These are phyloP conservation scores for Chrysolina americana DNA, from an alignment of 2,888 invertebrate genomes.

Conservation along the genomic window DNA sequence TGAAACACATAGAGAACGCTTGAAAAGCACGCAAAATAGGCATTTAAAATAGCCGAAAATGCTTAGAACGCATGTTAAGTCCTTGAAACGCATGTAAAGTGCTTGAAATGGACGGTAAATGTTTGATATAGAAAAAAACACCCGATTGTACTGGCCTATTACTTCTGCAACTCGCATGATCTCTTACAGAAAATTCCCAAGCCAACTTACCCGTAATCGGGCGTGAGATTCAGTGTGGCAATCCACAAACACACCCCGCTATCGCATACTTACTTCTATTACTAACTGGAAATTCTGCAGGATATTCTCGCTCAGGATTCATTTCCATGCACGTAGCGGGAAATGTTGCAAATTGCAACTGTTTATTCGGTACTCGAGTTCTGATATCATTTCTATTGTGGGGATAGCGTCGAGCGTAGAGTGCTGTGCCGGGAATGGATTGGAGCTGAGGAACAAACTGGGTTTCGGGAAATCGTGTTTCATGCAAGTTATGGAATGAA, in stretches of 20 bases:
- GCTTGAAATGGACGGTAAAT: too few species aligned
- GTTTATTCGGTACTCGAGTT: constrained; percentile 10
- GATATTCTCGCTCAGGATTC: constrained; percentile 17
- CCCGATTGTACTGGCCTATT: background rate
- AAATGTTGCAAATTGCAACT: constrained; percentile 18
- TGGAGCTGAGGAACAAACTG: background rate
- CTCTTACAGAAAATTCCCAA: constrained; percentile 36
- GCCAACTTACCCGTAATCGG: constrained; percentile 30
- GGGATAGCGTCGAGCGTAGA: background rate
- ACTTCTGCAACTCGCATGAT: constrained; percentile 18
- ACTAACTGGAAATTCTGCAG: constrained; percentile 30
- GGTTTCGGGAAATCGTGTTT: too few species aligned
- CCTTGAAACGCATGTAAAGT: too few species aligned
- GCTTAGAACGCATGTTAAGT: too few species aligned
- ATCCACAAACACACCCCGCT: constrained; percentile 36
- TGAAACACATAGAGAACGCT: too few species aligned
- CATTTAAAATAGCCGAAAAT: too few species aligned
- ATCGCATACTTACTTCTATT: constrained; percentile 34
- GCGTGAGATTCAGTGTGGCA: constrained; percentile 33
- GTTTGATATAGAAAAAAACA: background rate
- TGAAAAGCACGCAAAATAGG: too few species aligned
- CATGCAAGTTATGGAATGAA: too few species aligned
- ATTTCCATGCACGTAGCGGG: constrained; percentile 28
- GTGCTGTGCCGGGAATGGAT: background rate
- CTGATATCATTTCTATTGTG: constrained; percentile 8